Base-by-base conservation (phyloP, 53 echinoderm and acorn worm genomes). In the Echinarachnius parma region DNA sequence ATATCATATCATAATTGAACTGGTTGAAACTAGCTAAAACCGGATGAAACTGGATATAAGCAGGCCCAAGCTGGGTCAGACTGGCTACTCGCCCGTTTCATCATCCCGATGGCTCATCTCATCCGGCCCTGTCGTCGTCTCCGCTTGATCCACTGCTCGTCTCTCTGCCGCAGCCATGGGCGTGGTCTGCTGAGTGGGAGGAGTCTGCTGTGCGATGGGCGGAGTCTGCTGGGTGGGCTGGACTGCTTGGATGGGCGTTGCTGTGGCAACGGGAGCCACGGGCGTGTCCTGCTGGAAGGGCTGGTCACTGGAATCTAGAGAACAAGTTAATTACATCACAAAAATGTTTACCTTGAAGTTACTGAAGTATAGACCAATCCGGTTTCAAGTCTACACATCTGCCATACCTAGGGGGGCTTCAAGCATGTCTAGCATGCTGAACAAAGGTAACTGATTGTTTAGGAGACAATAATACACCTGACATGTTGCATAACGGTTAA, bases 171-270 rank as follows among this genome's bases (percentile, higher is more conserved):
- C 74, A 23, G 74, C 57, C 55, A 72, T 72, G 53, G 79, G 78
- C 14, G 85, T 82, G n/a, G 87, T 81, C 60, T 84, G 95, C 53
- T 96, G 96, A 28, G 96, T 92, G 21, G 96, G 96, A 10, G 96
- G 91, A 31, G 82, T 57, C 33, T 66, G 48, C 20, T 71, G 62
- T 4, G 25, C 26, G 15, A 45, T 72, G 59, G 82, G 78, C 8
- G 88, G 87, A 19, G 84, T 77, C 48, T 81, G 92, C 39, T 92
- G 92, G 31, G 96, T 96, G 29, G 96, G 96, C 31, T 87, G 84
- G 58, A 96, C 91, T 0, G 88, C 96, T 62, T 92, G 92, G 59
- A 96, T 92, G 20, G 96, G 96, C 14, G 96, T 87, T 62, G 88
- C 82, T 3, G 85, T 66, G 3, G 76, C 84, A 23, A 96, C 64